Base-by-base conservation (phyloP, 2,797 vertebrate genomes). In the Siniperca undulata region DNA sequence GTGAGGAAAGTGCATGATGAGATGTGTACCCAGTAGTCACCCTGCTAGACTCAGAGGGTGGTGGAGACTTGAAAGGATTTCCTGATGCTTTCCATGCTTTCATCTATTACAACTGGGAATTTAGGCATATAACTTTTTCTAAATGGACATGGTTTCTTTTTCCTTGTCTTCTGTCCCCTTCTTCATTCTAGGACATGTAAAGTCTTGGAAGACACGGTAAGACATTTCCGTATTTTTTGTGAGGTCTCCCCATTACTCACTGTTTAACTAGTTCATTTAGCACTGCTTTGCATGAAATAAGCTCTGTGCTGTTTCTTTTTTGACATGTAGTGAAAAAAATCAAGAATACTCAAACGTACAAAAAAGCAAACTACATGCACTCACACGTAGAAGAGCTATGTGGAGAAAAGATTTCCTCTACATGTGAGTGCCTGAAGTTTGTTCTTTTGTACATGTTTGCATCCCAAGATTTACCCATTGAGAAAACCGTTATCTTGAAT, bases 31-130 rank as follows among this genome's bases (percentile, higher is more conserved):
- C 91, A 34, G 85, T 22, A 84, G 86, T 84, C 86, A 80, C 78
- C 74, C 88, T 73, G 71, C 70, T 71, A 19, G 4, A 56, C 20
- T 83, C 55, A 0, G 82, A 0, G 82, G 89, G 84, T 86, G 85
- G 84, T 91, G 86, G 86, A 87, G 89, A 89, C 77, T 81, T 44
- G 69, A 81, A 88, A 89, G 80, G 86, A 85, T 92, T 90, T 88
- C 48, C 88, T 91, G 89, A 91, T 61, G 65, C 83, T 85, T 79
- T 80, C 42, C 27, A 20, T 64, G 16, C 24, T 84, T 76, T 52
- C 4, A 44, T 82, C 24, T 46, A 0, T 52, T 42, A 17, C 27
- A 70, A 52, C 1, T 22, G 46, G 48, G 27, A 58, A n/a, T 78
- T 64, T 16, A 1, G 30, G 46, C 22, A 42, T 38, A 74, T 13